Conservation (phyloP, 2,113 vertebrate genomes). For the Cyanistes caeruleus region DNA sequence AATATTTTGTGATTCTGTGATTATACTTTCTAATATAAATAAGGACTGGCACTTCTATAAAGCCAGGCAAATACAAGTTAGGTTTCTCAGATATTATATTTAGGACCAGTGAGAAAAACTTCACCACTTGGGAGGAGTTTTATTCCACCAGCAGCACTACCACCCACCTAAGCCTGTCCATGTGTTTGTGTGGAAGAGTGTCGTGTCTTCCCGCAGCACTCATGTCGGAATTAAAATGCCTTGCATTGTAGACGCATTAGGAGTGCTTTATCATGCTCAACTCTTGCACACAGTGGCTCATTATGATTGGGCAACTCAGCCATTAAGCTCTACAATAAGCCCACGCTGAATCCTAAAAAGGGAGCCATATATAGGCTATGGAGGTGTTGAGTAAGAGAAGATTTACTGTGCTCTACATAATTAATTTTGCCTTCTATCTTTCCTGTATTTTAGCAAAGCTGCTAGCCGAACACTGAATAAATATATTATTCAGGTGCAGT, state of each 20-base stretch:
- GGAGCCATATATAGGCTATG: slow-evolving; percentile 39
- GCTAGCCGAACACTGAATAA: background rate
- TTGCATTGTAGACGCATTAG: slow-evolving; percentile 49
- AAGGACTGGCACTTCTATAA: background rate
- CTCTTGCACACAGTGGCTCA: slow-evolving; percentile 20
- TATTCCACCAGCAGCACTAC: background rate
- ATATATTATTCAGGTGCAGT: background rate
- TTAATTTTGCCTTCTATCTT: slow-evolving; percentile 37
- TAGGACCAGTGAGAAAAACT: background rate
- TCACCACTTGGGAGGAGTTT: background rate
- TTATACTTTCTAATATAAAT: background rate
- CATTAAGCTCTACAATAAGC: slow-evolving; percentile 43
- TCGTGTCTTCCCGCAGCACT: background rate
- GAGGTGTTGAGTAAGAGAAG: slow-evolving; percentile 45
- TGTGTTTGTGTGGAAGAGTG: slow-evolving; percentile 10
- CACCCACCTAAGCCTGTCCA: slow-evolving; percentile 30
- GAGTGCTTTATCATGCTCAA: slow-evolving; percentile 50
- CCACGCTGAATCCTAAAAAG: slow-evolving; percentile 52
- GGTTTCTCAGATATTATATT: background rate
- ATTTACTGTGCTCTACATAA: slow-evolving; percentile 39
- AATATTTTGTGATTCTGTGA: background rate
- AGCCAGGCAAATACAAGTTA: background rate
- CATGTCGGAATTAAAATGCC: background rate
- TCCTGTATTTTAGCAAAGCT: slow-evolving; percentile 5
- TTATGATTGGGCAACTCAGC: slow-evolving; percentile 55